phyloP scores from a whole-genome alignment of 2,797 vertebrate species.

The Gymnothorax reevesii region DNA sequence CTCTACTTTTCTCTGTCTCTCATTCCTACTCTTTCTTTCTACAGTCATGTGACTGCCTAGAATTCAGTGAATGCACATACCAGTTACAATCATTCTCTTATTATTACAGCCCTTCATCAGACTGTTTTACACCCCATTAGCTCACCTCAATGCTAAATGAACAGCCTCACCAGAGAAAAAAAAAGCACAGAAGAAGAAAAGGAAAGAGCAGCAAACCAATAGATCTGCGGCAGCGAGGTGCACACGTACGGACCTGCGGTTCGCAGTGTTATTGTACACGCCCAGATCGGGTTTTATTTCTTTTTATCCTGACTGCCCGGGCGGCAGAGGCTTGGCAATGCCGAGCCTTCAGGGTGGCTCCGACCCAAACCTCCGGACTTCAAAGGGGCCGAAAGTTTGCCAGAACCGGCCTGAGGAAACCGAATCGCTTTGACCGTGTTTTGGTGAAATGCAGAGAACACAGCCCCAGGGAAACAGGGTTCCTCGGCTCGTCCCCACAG shows the following conservation, averaged over 20 bases:
- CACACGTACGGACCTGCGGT: neutral
- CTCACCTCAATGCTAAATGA: neutral
- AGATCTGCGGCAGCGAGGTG: conserved; percentile 7
- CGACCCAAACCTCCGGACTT: neutral
- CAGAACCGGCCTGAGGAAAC: neutral
- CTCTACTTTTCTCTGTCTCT: neutral
- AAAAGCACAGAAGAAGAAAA: neutral
- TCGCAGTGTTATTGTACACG: neutral
- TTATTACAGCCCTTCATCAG: conserved; percentile 11
- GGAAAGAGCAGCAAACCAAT: no score
- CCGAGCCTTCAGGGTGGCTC: neutral
- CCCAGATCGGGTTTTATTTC: neutral
- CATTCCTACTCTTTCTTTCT: neutral
- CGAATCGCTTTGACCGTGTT: neutral
- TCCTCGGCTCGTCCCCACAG: no score
- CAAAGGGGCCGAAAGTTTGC: neutral
- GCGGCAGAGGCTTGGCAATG: neutral
- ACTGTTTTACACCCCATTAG: neutral
- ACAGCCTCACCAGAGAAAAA: neutral
- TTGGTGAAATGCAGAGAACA: neutral
- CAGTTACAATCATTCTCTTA: neutral
- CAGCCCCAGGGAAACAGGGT: no score
- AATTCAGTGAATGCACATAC: neutral
- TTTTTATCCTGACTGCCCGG: neutral
- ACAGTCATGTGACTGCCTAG: neutral